Evolutionary conservation across 2,888 invertebrate genomes (phyloP), one percentile per base, ranked within the genome.

Genomic region (Oithona nana): DNA sequence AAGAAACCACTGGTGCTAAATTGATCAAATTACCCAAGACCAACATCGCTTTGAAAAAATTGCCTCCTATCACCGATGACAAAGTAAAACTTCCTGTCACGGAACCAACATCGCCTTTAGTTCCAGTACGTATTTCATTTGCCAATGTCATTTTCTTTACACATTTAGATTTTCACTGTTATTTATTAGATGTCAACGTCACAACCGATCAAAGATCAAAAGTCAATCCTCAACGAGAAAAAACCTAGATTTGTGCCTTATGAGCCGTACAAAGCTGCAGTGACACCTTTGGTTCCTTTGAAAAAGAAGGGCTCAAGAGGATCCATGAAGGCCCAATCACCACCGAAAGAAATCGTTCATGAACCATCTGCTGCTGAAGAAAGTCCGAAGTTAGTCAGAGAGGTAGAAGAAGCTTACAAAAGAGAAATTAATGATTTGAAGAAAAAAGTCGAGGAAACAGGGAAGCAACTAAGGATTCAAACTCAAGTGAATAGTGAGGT

Each of bases 401-500:
- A 39, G 16, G 39, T 11, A 39, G 16, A 16, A 16, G 39, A 39
- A 16, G 16, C 6, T 6, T 16, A 39, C 16, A 16, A 39, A 39
- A 39, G 39, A 49, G 81, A 82, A 72, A 76, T 84, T 65, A 77
- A 79, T 64, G 77, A 79, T 67, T 71, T 84, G 39, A 77, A 78
- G 64, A 79, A 80, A 67, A 83, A 84, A 67, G 84, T 86, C 71
- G 78, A 80, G 66, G 80, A 81, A 69, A 75, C 86, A 51, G 83
- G 84, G 69, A 84, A 83, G 68, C 87, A 88, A 69, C 74, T 87
- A n/a, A 86, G 85, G 70, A 86, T 87, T 71, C 88, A 88, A 76
- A 82, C 82, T 16, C 87, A 88, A 75, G 86, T 93, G 0, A 94
- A 93, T 73, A 82, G 84, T 61, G 94, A 94, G 74, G 75, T 94